Conservation (phyloP, 2,888 invertebrate species). For the Apoda limacodes region DNA sequence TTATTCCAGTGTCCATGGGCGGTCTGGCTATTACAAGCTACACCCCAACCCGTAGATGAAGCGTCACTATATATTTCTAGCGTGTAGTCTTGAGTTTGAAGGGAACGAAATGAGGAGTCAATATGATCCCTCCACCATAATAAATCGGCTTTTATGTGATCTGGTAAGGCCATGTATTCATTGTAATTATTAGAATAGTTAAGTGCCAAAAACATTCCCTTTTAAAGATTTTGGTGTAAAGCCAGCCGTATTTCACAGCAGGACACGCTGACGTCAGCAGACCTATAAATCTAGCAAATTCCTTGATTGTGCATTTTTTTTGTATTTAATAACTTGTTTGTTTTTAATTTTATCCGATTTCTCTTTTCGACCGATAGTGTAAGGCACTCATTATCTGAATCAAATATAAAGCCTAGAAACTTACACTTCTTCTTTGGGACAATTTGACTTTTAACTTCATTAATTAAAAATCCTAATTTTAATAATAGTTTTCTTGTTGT, state of each 20-base stretch:
- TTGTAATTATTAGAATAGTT: constrained; percentile 4
- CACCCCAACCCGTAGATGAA: constrained; percentile 14
- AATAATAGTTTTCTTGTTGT: not conserved
- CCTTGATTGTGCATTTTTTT: not conserved
- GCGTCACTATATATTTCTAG: constrained; percentile 15
- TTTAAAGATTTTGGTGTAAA: constrained; percentile 12
- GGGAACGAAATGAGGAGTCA: constrained; percentile 1
- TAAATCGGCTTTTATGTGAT: constrained; percentile 2
- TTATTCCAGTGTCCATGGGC: constrained; percentile 14
- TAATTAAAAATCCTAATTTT: not conserved
- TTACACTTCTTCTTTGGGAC: not conserved
- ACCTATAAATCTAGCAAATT: not conserved
- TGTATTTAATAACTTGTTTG: not conserved
- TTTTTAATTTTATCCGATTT: not conserved
- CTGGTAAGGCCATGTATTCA: not conserved
- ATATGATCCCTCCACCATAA: constrained; percentile 12
- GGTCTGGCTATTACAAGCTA: constrained; percentile 6
- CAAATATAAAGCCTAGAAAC: not conserved
- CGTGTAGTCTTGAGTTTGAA: constrained; percentile 3
- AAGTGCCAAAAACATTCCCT: not conserved
- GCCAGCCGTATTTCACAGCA: constrained; percentile 11
- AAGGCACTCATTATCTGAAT: not conserved
- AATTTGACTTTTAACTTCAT: not conserved
- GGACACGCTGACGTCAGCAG: not conserved
- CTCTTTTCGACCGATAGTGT: not conserved